These are phyloP conservation scores for Pipistrellus kuhlii DNA, from an alignment of 2,797 vertebrate genomes.

Conservation along the genomic window DNA sequence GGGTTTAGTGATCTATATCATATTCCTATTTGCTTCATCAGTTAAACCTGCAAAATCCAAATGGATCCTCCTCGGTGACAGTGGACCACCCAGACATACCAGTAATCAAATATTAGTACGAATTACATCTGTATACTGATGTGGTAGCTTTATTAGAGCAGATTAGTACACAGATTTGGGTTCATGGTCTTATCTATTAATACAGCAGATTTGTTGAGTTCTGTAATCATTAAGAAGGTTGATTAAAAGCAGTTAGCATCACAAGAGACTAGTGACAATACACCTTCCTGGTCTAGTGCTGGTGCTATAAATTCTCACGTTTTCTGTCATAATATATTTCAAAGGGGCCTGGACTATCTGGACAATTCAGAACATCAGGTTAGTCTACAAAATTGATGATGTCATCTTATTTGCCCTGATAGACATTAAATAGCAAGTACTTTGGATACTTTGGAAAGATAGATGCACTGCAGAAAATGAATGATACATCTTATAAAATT, in stretches of 20 bases:
- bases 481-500: not conserved
- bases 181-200: not conserved
- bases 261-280: not conserved
- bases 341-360: not conserved
- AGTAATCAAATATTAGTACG: not conserved
- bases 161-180: not conserved
- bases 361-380: not conserved
- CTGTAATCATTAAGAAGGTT: not conserved
- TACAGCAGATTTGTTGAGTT: not conserved
- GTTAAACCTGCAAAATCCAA: not conserved
- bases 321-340: not conserved
- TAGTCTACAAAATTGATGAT: not conserved
- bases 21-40: not conserved
- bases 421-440: not conserved
- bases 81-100: not conserved
- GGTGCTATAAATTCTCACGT: not conserved
- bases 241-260: not conserved
- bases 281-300: not conserved
- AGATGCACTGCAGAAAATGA: not conserved
- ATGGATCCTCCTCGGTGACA: not conserved
- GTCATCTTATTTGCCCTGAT: slow-evolving; percentile 1
- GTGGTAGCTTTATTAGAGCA: not conserved
- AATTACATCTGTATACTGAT: not conserved
- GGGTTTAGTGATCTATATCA: not conserved
- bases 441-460: not conserved